A percentile compares a stretch with the other conserved stretches of the same genome.
phyloP scores from a whole-genome alignment of 2,888 invertebrate genomes.

The Minunthozetes semirufus region DNA sequence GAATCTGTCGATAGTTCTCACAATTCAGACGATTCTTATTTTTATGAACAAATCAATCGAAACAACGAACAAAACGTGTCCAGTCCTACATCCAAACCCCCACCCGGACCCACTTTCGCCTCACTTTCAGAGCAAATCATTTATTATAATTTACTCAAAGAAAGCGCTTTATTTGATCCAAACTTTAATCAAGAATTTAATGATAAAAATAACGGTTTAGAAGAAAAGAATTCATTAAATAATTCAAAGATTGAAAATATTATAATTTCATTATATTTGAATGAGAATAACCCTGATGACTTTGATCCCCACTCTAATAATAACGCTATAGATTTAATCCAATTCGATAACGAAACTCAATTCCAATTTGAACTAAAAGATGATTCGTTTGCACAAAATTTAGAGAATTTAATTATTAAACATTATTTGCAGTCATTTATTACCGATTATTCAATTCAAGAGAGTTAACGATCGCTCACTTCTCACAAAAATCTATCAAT shows the following conservation, averaged over 20 bases:
- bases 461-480: too few species aligned
- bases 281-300: not conserved
- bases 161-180: not conserved
- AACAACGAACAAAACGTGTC: conserved; percentile 22
- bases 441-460: too few species aligned
- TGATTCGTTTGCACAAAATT: too few species aligned
- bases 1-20: not conserved
- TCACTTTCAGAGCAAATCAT: not conserved
- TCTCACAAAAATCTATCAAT: too few species aligned
- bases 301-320: not conserved
- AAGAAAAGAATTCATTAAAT: too few species aligned
- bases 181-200: too few species aligned
- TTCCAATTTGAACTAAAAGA: too few species aligned
- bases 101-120: not conserved
- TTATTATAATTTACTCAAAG: conserved; percentile 13
- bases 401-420: too few species aligned
- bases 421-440: too few species aligned
- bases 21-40: not conserved
- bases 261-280: not conserved
- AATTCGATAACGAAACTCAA: too few species aligned
- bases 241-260: not conserved
- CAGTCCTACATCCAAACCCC: not conserved
- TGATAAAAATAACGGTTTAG: too few species aligned
- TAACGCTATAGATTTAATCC: too few species aligned
- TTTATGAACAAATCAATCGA: not conserved